These are phyloP conservation scores for Xestia ashworthii DNA, from an alignment of 2,888 invertebrate species.

Conservation along the genomic window DNA sequence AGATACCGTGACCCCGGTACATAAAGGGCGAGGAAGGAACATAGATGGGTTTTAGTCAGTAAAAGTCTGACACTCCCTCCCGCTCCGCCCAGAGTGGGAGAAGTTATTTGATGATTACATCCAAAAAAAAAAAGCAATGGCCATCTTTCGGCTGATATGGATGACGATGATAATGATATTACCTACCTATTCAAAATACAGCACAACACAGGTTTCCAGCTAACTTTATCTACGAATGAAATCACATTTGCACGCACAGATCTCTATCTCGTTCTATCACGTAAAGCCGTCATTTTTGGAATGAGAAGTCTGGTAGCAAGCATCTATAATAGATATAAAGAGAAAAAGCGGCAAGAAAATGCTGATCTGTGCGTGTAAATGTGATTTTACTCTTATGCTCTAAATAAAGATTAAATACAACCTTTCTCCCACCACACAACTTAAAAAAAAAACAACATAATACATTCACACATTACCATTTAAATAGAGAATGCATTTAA, in stretches of 20 bases:
- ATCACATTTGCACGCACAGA: background rate
- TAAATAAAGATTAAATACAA: background rate
- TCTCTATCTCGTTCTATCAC: background rate
- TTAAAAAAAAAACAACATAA: conserved; percentile 23
- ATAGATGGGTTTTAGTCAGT: too few species aligned
- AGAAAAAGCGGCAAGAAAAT: background rate
- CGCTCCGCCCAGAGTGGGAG: too few species aligned
- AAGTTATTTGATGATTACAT: too few species aligned
- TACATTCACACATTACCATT: conserved; percentile 58
- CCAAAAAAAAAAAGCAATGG: too few species aligned
- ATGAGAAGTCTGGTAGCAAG: background rate
- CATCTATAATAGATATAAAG: too few species aligned
- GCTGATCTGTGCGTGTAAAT: background rate
- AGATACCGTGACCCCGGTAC: too few species aligned
- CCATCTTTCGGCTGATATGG: background rate
- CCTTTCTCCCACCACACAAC: background rate
- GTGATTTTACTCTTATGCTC: background rate
- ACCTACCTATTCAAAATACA: background rate
- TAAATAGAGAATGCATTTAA: conserved; percentile 59
- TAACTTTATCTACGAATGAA: background rate
- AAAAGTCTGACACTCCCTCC: too few species aligned
- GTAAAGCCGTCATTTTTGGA: too few species aligned
- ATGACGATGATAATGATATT: background rate
- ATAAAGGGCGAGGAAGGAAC: too few species aligned
- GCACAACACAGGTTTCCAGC: background rate